Evolutionary conservation across 2,888 invertebrate species (phyloP).

Genomic region (Eilema depressum): DNA sequence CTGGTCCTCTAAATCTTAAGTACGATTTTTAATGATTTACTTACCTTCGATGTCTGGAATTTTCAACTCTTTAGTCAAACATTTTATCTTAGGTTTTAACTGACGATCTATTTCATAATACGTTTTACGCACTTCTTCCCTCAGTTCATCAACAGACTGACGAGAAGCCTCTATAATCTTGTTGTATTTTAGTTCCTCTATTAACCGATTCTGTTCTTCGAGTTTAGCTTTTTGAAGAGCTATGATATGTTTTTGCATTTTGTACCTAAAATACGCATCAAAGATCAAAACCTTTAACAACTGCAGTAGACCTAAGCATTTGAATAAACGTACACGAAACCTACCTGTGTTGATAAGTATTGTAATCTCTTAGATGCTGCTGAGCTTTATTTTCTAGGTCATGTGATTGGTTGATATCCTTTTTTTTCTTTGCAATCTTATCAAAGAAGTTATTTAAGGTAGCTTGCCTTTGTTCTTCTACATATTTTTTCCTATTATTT

Average conservation of each 20-base stretch:
- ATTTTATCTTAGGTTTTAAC: conserved; percentile 86
- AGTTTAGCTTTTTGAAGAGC: conserved; percentile 90
- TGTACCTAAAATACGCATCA: conserved; percentile 80
- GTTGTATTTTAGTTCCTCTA: conserved; percentile 90
- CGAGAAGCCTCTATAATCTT: conserved; percentile 89
- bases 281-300: neutral
- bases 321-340: conserved; percentile 10
- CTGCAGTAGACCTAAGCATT: neutral
- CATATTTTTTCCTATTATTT: conserved; percentile 59
- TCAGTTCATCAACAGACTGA: conserved; percentile 86
- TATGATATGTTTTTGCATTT: conserved; percentile 91
- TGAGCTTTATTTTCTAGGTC: conserved; percentile 66
- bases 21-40: neutral
- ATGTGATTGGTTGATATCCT: conserved; percentile 49
- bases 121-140: conserved; percentile 86
- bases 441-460: conserved; percentile 75
- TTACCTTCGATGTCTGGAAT: conserved; percentile 79
- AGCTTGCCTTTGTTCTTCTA: conserved; percentile 66
- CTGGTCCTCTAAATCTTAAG: neutral
- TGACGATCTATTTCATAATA: conserved; percentile 86
- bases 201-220: conserved; percentile 90
- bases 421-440: conserved; percentile 74
- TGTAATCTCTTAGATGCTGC: conserved; percentile 68
- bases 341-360: conserved; percentile 80
- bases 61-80: conserved; percentile 80